Percentiles rank a stretch among this genome's conserved stretches.
phyloP scores from a whole-genome alignment of 2,797 vertebrate genomes.

The Enteromius fasciolatus region DNA sequence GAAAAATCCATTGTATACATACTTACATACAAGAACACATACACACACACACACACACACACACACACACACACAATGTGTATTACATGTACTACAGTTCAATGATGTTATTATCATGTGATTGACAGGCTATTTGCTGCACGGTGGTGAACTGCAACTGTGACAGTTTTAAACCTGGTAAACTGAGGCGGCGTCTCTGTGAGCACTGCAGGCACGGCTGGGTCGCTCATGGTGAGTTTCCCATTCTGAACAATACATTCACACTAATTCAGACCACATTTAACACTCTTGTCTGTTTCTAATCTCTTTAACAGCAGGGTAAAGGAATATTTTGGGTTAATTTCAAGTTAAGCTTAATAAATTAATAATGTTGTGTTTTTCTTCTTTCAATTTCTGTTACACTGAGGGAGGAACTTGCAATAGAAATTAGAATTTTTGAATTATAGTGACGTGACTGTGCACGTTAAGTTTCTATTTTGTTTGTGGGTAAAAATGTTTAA shows the following conservation, averaged over 20 bases:
- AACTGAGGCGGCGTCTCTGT: slow-evolving; percentile 92
- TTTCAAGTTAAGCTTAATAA: not conserved
- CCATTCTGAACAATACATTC: not conserved
- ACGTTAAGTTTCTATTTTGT: not conserved
- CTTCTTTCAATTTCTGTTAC: not conserved
- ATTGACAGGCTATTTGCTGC: slow-evolving; percentile 89
- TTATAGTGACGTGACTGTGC: not conserved
- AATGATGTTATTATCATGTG: slow-evolving; percentile 4
- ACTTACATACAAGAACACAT: not conserved
- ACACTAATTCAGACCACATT: not conserved
- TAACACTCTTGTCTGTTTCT: not conserved
- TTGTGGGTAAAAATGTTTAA: not conserved
- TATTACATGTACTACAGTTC: not conserved
- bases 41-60: no score
- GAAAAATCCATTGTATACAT: not conserved
- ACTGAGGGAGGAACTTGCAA: not conserved
- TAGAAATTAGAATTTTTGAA: not conserved
- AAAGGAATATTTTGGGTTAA: not conserved
- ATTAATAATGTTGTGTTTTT: not conserved
- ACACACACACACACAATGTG: not conserved
- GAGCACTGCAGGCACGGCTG: slow-evolving; percentile 96
- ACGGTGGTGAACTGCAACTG: slow-evolving; percentile 92
- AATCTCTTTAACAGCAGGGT: not conserved
- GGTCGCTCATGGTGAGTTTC: slow-evolving; percentile 92
- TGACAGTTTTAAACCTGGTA: slow-evolving; percentile 92